These are phyloP conservation scores for Pseudomyrmex flavicornis DNA, from an alignment of 1,140 invertebrate species.

Conservation along the genomic window DNA sequence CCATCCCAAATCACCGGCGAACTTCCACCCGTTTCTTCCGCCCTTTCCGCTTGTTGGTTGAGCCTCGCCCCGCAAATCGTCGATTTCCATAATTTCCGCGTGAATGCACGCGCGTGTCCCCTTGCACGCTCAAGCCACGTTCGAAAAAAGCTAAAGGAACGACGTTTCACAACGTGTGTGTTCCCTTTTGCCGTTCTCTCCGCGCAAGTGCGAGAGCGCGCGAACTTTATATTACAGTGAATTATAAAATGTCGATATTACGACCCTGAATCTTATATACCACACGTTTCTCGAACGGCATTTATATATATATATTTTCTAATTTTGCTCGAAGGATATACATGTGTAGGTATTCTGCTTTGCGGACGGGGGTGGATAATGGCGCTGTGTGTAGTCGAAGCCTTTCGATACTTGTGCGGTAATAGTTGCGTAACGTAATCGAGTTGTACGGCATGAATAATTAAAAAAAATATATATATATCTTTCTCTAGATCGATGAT, in stretches of 20 bases:
- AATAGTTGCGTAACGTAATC: constrained; percentile 9
- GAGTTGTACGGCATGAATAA: neutral
- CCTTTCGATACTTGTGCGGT: neutral
- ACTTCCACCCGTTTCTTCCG: constrained; percentile 38
- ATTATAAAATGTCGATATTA: constrained; percentile 37
- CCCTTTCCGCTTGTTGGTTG: constrained; percentile 44
- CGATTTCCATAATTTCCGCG: constrained; percentile 72
- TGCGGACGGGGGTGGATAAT: neutral
- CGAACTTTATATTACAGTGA: constrained; percentile 50
- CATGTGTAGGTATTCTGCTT: neutral
- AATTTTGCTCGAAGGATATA: constrained; percentile 24
- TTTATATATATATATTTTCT: constrained; percentile 18
- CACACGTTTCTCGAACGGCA: neutral
- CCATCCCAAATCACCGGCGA: constrained; percentile 36
- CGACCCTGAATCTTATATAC: constrained; percentile 25
- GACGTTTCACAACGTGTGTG: constrained; percentile 63
- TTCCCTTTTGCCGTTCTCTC: constrained; percentile 54
- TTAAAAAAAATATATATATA: no score
- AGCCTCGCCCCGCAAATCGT: constrained; percentile 48
- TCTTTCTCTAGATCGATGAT: no score
- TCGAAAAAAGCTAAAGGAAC: constrained; percentile 64
- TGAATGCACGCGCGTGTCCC: constrained; percentile 68
- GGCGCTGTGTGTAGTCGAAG: neutral
- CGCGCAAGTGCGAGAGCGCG: constrained; percentile 27
- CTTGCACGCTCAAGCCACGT: constrained; percentile 61